Conservation (phyloP, 2,113 vertebrate species). For the Hemicordylus capensis region DNA sequence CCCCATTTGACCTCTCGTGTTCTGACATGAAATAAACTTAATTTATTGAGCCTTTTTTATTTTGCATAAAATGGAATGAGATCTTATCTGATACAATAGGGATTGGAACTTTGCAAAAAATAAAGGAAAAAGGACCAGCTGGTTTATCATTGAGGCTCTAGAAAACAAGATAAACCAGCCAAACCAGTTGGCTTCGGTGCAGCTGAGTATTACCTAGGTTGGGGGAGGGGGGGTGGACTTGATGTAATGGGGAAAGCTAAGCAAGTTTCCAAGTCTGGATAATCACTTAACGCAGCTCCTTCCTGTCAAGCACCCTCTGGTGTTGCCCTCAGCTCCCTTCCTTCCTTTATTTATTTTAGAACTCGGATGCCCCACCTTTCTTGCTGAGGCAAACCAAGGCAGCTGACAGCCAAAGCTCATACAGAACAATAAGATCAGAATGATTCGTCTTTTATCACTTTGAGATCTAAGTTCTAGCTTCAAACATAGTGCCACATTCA, state of each 20-base stretch:
- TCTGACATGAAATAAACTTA: neutral
- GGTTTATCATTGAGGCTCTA: neutral
- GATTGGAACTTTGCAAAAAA: neutral
- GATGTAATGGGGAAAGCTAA: neutral
- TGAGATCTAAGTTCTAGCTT: neutral
- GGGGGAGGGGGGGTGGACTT: too few relatives aligned
- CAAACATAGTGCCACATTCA: neutral
- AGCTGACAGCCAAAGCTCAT: too few relatives aligned
- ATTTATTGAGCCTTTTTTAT: neutral
- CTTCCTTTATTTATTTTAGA: neutral
- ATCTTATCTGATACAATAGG: neutral
- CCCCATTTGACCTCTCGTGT: neutral
- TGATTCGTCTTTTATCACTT: too few relatives aligned
- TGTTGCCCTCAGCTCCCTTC: neutral
- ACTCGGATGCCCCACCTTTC: too few relatives aligned
- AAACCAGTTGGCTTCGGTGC: neutral
- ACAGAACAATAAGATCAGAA: too few relatives aligned
- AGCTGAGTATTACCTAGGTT: neutral
- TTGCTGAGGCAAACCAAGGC: too few relatives aligned
- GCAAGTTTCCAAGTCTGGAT: accelerated
- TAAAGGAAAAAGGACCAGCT: neutral
- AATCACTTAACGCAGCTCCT: neutral
- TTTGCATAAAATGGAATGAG: neutral
- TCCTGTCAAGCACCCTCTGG: neutral
- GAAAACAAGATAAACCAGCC: neutral